Evolutionary conservation across 1,140 invertebrate species (phyloP), one percentile per base, ranked within the genome.

Genomic region (Calliopsis andreniformis): DNA sequence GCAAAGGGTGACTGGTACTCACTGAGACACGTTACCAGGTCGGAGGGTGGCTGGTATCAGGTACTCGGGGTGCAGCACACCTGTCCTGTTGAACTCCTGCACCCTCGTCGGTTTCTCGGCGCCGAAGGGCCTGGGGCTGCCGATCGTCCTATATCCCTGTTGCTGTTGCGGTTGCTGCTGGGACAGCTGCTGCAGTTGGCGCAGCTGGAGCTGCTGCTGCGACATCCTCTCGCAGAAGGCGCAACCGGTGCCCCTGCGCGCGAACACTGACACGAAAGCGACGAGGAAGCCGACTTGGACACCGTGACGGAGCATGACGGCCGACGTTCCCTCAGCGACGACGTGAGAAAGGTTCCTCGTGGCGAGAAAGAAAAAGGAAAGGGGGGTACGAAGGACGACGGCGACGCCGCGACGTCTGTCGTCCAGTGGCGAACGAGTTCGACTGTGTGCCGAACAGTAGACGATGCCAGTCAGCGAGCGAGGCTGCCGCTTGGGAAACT

Each of bases 11-110:
- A 6, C 25, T 30, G 42, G 58, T 75, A 89, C 91, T 92, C 87
- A 92, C 91, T 91, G 88, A 84, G 91, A 92, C 35, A 91, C 87
- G 67, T 91, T 90, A 43, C 87, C 88, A 30, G 91, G 88, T 53
- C 81, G 85, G 43, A 92, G 78, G 56, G 87, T 91, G 6, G 90
- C 91, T 42, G 89, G 80, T 81, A 91, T 91, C 79, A 90, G 91
- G 82, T 89, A 91, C 71, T 92, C 91, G 67, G 91, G 91, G 67
- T 89, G 90, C 6, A 92, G 75, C 49, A 92, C 91, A 20, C 89
- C 87, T 43, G 90, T 91, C 4, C 88, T 79, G 75, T 92, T 91
- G 83, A 92, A 92, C 76, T 89, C 89, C 62, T 91, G 88, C 64
- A 86, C 89, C 28, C 86, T 83, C 23, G 83, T 89, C 16, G 85